Conservation (phyloP, 2,113 vertebrate species). For the Takifugu flavidus region DNA sequence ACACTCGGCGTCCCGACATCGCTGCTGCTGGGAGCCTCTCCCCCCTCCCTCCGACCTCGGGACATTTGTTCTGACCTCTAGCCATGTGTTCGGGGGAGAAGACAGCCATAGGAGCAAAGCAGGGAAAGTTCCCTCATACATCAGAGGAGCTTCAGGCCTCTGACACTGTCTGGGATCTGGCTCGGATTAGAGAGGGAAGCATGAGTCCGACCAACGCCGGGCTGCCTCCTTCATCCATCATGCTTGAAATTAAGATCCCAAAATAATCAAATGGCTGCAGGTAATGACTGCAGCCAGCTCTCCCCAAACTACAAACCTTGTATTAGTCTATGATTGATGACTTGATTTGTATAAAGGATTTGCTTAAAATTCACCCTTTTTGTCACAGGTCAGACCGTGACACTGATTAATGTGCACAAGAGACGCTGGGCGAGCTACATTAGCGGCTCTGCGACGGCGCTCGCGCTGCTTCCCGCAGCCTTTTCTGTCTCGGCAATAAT, state of each 20-base stretch:
- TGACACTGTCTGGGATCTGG: conserved; percentile 49
- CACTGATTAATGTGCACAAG: conserved; percentile 46
- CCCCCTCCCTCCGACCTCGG: neutral
- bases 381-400: conserved; percentile 25
- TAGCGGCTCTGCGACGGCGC: conserved; percentile 11
- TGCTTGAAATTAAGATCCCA: conserved; percentile 45
- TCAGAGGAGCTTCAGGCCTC: conserved; percentile 59
- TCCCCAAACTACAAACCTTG: conserved; percentile 34
- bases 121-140: conserved; percentile 60
- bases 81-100: conserved; percentile 40
- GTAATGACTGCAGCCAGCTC: conserved; percentile 54
- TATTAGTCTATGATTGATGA: conserved; percentile 63
- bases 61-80: conserved; percentile 62
- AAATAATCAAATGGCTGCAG: conserved; percentile 63
- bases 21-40: no score
- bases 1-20: no score
- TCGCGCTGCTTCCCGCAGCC: no score
- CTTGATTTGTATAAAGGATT: conserved; percentile 48
- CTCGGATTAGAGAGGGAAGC: conserved; percentile 43
- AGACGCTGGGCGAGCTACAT: conserved; percentile 30
- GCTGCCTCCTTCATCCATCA: conserved; percentile 59
- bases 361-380: conserved; percentile 53
- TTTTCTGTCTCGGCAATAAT: neutral
- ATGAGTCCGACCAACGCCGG: conserved; percentile 46
- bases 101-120: conserved; percentile 61